A percentile compares a stretch with the other conserved stretches of the same genome.
phyloP scores from a whole-genome alignment of 2,888 invertebrate genomes.

The Chrysolina oricalcia region DNA sequence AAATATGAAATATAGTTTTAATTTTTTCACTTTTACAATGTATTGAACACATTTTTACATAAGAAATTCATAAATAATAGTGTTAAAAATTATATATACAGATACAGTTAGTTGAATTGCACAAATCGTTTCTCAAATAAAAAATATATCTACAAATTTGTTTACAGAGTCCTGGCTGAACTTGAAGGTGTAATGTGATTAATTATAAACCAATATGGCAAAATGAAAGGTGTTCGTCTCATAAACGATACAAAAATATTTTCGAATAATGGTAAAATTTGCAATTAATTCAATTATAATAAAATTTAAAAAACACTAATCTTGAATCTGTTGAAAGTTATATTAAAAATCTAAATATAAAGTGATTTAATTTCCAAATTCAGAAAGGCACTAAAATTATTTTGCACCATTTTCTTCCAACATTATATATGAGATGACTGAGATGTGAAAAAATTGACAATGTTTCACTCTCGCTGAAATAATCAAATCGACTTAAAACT shows the following conservation, averaged over 20 bases:
- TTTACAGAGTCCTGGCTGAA: conserved; percentile 33
- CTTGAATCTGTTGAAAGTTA: no score
- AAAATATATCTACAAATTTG: conserved; percentile 49
- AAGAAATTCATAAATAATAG: conserved; percentile 56
- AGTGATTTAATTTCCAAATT: no score
- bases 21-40: conserved; percentile 54
- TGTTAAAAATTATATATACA: conserved; percentile 58
- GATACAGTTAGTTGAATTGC: conserved; percentile 48
- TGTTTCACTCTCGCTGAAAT: no score
- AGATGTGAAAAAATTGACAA: no score
- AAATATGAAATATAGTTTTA: conserved; percentile 34
- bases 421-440: no score
- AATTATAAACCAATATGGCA: conserved; percentile 37
- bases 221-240: conserved; percentile 27
- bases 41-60: conserved; percentile 62
- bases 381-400: no score
- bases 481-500: no score
- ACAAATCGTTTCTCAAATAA: conserved; percentile 40
- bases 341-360: no score
- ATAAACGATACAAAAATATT: conserved; percentile 25
- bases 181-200: conserved; percentile 19
- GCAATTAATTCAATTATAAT: no score
- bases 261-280: no score
- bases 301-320: no score
- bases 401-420: no score